Evolutionary conservation across 2,888 invertebrate genomes (phyloP), one percentile per base, ranked within the genome.

Genomic region (Mythimna albipuncta): DNA sequence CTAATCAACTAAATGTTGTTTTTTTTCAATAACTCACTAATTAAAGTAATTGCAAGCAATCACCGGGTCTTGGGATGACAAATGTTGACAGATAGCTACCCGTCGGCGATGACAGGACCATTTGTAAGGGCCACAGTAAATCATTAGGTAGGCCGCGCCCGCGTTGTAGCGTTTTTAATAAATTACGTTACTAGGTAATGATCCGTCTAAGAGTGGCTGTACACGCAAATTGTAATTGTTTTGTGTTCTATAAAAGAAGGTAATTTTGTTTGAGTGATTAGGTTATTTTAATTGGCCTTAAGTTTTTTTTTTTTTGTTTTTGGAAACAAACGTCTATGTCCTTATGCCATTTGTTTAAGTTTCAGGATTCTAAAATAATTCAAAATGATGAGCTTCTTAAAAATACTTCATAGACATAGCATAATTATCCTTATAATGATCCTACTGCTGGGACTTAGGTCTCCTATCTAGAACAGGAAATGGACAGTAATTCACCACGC

Each of bases 41-140:
- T 92, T 90, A 91, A 88, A 82, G 75, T 92, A 92, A 93, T 93
- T 86, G 88, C 77, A 65, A 80, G 74, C 84, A 87, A 90, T 91
- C 90, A 92, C 91, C 89, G 89, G 85, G 85, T 77, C 83, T 73
- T 72, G 81, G 81, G 88, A 92, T 93, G 94, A 94, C 90, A 92
- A 93, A 94, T 94, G 91, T 87, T 92, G 94, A 94, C 89, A 92
- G 92, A 94, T 93, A 91, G 89, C 88, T 81, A 81, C 81, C 89
- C 88, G 89, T 84, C 88, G 86, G 91, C 88, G 95, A 92, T 94
- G 96, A 95, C 95, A 95, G 92, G 76, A 85, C 90, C 93, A 94
- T 96, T 95, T 94, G 90, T 94, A 90, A 91, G 85, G 83, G 83
- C 82, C 82, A 77, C 81, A 26, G 82, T 89, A 89, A 92, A 93